phyloP scores from a whole-genome alignment of 2,888 invertebrate species.

The Rhopalosiphum nymphaeae region DNA sequence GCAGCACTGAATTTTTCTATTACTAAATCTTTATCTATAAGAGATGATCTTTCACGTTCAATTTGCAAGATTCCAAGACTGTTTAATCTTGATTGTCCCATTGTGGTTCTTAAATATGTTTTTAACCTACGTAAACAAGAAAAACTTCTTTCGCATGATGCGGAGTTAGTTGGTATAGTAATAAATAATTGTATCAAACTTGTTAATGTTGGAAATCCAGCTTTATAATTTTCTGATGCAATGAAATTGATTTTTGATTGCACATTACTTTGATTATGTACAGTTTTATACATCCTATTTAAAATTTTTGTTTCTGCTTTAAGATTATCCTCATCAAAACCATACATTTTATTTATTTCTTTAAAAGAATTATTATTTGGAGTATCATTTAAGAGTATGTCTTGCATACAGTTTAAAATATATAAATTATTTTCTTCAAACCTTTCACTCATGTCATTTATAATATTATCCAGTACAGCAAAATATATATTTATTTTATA shows the following conservation, averaged over 20 bases:
- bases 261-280: neutral
- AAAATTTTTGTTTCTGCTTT: neutral
- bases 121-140: too few relatives aligned
- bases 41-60: too few relatives aligned
- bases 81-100: too few relatives aligned
- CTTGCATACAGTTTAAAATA: constrained; percentile 23
- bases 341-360: constrained; percentile 20
- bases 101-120: too few relatives aligned
- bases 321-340: neutral
- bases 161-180: too few relatives aligned
- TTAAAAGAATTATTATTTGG: neutral
- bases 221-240: too few relatives aligned
- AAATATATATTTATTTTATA: constrained; percentile 19
- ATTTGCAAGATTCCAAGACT: too few relatives aligned
- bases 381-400: constrained; percentile 19
- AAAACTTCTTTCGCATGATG: too few relatives aligned
- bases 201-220: too few relatives aligned
- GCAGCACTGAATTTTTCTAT: too few relatives aligned
- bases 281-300: neutral
- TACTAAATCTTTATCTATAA: too few relatives aligned
- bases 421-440: constrained; percentile 15
- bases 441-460: neutral
- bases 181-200: too few relatives aligned
- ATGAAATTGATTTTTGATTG: neutral
- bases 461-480: constrained; percentile 12